These are phyloP conservation scores for Cataglyphis rosenhaueri DNA, from an alignment of 2,888 invertebrate genomes.

Conservation along the genomic window DNA sequence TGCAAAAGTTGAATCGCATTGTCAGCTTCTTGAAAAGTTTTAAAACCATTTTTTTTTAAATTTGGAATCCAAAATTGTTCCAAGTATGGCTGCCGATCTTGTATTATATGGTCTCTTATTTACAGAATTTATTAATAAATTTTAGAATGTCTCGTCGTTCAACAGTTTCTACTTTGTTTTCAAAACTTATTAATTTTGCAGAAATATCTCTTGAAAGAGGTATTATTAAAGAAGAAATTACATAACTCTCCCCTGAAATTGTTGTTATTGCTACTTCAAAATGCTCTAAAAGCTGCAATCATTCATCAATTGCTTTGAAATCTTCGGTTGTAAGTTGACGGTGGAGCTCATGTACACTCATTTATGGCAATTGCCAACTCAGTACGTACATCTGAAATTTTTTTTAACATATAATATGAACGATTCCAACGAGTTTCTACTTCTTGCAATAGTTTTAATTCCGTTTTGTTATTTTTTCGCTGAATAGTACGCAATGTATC, in stretches of 20 bases:
- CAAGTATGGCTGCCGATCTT: neutral
- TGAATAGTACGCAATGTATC: conserved; percentile 1
- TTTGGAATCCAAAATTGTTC: neutral
- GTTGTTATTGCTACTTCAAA: neutral
- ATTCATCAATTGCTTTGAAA: neutral
- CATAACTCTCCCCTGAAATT: neutral
- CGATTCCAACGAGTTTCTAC: neutral
- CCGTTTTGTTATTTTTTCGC: neutral
- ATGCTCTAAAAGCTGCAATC: conserved; percentile 1
- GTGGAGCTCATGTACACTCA: neutral
- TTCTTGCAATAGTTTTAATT: neutral
- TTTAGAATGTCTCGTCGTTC: neutral
- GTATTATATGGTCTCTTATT: neutral
- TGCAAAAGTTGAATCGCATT: neutral
- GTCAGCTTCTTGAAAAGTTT: neutral
- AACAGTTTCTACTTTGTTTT: neutral
- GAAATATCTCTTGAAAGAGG: neutral
- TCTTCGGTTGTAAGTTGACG: neutral
- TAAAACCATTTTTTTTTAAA: neutral
- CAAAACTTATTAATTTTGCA: neutral
- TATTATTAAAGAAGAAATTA: neutral
- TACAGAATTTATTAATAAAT: neutral
- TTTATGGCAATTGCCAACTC: conserved; percentile 4
- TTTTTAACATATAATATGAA: neutral
- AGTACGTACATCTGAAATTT: neutral